phyloP scores from a whole-genome alignment of 2,888 invertebrate species.

The Ornithoptera alexandrae region DNA sequence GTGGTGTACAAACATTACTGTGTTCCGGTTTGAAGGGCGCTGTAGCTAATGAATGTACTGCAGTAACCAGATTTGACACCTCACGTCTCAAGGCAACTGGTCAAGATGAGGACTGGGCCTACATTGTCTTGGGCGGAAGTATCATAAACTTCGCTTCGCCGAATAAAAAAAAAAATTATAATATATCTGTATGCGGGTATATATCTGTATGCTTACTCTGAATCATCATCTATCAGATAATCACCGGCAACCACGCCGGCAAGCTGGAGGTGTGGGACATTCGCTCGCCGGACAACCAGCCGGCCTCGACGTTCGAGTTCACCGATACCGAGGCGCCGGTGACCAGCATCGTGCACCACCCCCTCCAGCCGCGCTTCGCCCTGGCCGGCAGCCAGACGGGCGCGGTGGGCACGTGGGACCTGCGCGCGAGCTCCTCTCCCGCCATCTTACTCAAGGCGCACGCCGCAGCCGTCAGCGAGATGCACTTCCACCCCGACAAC shows the following conservation, averaged over 20 bases:
- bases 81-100: too few relatives aligned
- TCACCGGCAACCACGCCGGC: neutral
- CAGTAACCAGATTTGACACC: too few relatives aligned
- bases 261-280: neutral
- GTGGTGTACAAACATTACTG: too few relatives aligned
- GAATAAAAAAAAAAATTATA: too few relatives aligned
- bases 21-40: too few relatives aligned
- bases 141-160: too few relatives aligned
- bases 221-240: neutral
- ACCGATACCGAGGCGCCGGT: neutral
- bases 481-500: conserved; percentile 29
- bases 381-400: neutral
- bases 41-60: too few relatives aligned
- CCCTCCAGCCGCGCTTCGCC: neutral
- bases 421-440: neutral
- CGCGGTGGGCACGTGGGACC: neutral
- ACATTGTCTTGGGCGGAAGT: too few relatives aligned
- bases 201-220: too few relatives aligned
- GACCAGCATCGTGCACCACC: neutral
- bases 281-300: neutral
- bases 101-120: too few relatives aligned
- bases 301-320: neutral
- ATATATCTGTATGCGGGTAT: too few relatives aligned
- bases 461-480: neutral
- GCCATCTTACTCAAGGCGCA: neutral